Percentiles rank a stretch among this genome's conserved stretches.
Conservation (phyloP, 1,140 invertebrate genomes). For the Asbolus verrucosus region DNA sequence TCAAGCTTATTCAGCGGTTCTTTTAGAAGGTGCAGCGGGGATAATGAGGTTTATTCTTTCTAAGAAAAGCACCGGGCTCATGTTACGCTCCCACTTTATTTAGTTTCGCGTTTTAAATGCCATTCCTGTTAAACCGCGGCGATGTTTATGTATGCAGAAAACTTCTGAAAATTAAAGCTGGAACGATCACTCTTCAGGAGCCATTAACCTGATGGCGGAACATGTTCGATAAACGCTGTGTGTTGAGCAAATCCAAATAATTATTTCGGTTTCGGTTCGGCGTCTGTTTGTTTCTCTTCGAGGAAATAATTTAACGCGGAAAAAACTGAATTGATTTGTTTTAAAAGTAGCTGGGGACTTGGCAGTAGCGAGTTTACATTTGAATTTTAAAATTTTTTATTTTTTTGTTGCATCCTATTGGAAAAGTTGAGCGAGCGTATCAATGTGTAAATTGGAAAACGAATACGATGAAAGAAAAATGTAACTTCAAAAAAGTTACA, state of each 20-base stretch:
- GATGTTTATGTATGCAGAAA: constrained; percentile 35
- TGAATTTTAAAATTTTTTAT: constrained; percentile 35
- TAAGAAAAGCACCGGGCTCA: constrained; percentile 43
- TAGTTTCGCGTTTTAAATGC: constrained; percentile 19
- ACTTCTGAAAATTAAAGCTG: constrained; percentile 19
- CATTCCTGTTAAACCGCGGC: constrained; percentile 3
- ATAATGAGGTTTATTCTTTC: constrained; percentile 49
- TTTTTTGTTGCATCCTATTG: constrained; percentile 37
- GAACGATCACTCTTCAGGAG: constrained; percentile 13
- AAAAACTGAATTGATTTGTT: constrained; percentile 11
- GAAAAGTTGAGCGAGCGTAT: constrained; percentile 43
- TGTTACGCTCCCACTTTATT: constrained; percentile 28
- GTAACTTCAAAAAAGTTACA: constrained; percentile 38
- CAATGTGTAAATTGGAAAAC: constrained; percentile 48
- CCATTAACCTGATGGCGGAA: constrained; percentile 17
- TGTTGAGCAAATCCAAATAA: not conserved
- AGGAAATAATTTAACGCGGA: not conserved
- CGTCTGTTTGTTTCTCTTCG: not conserved
- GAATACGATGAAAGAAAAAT: constrained; percentile 44
- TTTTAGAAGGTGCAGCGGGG: constrained; percentile 46
- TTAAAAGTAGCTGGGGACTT: not conserved
- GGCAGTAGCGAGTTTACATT: not conserved
- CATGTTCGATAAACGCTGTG: not conserved
- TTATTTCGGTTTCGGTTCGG: not conserved
- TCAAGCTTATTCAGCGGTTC: constrained; percentile 49